Evolutionary conservation across 2,797 vertebrate genomes (phyloP), one percentile per base, ranked within the genome.

Genomic region (Dallia pectoralis): DNA sequence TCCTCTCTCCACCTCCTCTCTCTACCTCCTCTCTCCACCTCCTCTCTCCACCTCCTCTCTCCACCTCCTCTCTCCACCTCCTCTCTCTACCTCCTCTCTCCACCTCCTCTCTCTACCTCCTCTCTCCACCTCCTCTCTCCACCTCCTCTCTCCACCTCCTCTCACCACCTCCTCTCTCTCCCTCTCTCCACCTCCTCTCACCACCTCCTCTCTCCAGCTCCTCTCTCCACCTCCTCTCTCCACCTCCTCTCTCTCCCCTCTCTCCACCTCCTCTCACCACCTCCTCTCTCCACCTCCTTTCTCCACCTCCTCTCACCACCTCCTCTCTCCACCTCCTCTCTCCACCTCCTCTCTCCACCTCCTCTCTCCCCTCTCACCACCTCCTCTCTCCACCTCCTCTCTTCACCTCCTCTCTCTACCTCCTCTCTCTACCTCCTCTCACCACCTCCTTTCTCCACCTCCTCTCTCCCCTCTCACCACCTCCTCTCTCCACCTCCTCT

Each of bases 1-100:
- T 15, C 19, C 4, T 27, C 25, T 12, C 62, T 68, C 75, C 69
- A 73, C 74, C 79, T 78, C 67, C 47, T 84, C 71, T 75, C 59
- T 63, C 49, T 44, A 8, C 3, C 70, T 69, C 73, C 61, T 66
- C 66, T 68, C 68, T 53, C 49, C 19, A 7, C 44, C 72, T 9
- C 47, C 69, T 53, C 48, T 73, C 61, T 51, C 19, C 19, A 48
- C 11, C 48, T 44, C 51, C 36, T 82, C 70, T 75, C 56, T 62
- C 48, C 48, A 8, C 4, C 70, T 68, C 73, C 67, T 71, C 67
- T 69, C 66, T 56, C 69, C 22, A 11, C 33, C 71, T 15, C 19
- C 4, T 27, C 25, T 12, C 62, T 68, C 75, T 70, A 73, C 74
- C 79, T 78, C 67, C 47, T 84, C 71, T 75, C 59, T 63, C 49